Conservation (phyloP, 2,797 vertebrate species). For the Mastacembelus armatus region DNA sequence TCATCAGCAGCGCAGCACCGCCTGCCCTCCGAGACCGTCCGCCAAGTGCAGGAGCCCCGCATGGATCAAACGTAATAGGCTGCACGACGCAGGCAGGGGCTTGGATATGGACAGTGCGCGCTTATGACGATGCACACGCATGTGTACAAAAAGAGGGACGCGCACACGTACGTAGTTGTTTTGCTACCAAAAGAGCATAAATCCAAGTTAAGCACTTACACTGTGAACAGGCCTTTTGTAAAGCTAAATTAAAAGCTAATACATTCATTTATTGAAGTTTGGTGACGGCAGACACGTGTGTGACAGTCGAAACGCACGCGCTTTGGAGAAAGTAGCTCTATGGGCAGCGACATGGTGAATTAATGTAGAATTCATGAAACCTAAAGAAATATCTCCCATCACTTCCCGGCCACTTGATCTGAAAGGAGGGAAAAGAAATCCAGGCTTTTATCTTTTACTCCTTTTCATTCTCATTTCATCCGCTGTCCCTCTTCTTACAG, state of each 20-base stretch:
- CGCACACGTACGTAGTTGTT: constrained; percentile 6
- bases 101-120: constrained; percentile 25
- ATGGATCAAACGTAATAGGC: constrained; percentile 60
- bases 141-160: constrained; percentile 23
- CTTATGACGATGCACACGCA: constrained; percentile 29
- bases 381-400: background rate
- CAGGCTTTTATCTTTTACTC: background rate
- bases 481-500: background rate
- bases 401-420: constrained; percentile 1
- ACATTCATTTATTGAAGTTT: background rate
- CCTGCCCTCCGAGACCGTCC: constrained; percentile 42
- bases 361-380: background rate
- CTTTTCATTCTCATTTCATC: background rate
- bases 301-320: no score
- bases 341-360: no score
- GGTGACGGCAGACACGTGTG: no score
- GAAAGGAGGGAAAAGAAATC: background rate
- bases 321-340: no score
- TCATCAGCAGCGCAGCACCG: constrained; percentile 38
- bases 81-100: constrained; percentile 57
- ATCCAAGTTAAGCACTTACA: background rate
- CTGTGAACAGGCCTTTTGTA: background rate
- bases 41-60: constrained; percentile 47
- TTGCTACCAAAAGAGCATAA: background rate
- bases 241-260: background rate